Evolutionary conservation across 1,140 invertebrate genomes (phyloP).

Genomic region (Platorchestia sp.): DNA sequence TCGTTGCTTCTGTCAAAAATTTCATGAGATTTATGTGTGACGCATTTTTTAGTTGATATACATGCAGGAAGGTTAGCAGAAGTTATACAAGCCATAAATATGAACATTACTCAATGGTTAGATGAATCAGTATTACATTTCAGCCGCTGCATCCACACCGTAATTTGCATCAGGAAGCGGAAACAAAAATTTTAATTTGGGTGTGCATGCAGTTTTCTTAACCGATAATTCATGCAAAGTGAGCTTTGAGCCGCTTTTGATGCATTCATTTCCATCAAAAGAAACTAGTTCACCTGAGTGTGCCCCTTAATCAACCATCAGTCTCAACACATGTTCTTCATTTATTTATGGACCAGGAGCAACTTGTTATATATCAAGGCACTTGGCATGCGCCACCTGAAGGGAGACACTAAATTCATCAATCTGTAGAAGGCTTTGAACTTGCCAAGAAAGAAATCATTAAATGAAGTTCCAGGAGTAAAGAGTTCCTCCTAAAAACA

Average conservation of each 20-base stretch:
- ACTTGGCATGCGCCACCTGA: conserved; percentile 1
- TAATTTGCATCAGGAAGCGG: not conserved
- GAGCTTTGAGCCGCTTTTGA: not conserved
- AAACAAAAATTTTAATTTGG: not conserved
- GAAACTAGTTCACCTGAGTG: not conserved
- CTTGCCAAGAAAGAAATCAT: conserved; percentile 35
- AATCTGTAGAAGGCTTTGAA: conserved; percentile 29
- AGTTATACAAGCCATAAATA: too few species aligned
- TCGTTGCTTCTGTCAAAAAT: too few species aligned
- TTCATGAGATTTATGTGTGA: too few species aligned
- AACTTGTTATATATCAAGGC: not conserved
- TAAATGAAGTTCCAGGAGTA: conserved; percentile 35
- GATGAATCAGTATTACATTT: not conserved
- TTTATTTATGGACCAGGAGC: not conserved
- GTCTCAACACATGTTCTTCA: not conserved
- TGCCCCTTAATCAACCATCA: not conserved
- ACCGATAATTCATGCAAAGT: not conserved
- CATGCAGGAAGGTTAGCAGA: too few species aligned
- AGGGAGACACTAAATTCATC: conserved; percentile 20
- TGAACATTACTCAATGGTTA: too few species aligned
- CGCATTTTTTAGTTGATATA: too few species aligned
- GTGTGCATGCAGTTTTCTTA: not conserved
- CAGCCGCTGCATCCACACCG: not conserved
- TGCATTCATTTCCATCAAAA: not conserved
- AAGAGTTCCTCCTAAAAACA: conserved; percentile 30